phyloP scores from a whole-genome alignment of 2,888 invertebrate species.

The Clivina fossor region DNA sequence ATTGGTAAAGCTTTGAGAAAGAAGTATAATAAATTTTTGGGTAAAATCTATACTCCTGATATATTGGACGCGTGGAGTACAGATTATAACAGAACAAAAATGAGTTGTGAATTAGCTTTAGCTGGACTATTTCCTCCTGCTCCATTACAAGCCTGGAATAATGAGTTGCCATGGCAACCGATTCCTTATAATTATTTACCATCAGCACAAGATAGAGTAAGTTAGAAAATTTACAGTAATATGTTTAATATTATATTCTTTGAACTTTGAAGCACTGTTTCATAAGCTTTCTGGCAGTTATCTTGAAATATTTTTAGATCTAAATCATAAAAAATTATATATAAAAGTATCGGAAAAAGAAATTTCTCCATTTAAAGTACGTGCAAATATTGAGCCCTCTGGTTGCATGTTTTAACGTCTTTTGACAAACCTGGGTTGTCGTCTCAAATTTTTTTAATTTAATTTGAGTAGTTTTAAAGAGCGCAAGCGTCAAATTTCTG shows the following conservation, averaged over 20 bases:
- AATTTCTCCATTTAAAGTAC: too few species aligned
- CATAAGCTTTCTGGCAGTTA: too few species aligned
- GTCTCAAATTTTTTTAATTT: too few species aligned
- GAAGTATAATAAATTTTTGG: constrained; percentile 63
- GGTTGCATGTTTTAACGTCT: too few species aligned
- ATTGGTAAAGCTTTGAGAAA: constrained; percentile 65
- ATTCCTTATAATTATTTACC: constrained; percentile 69
- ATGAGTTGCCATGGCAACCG: constrained; percentile 68
- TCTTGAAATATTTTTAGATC: too few species aligned
- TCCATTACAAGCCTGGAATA: constrained; percentile 59
- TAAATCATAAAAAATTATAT: too few species aligned
- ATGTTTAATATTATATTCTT: not conserved
- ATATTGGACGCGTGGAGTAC: constrained; percentile 67
- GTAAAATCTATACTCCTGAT: constrained; percentile 58
- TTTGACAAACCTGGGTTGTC: too few species aligned
- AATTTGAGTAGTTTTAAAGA: too few species aligned
- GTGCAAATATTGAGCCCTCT: too few species aligned
- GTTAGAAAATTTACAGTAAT: not conserved
- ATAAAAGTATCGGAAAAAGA: too few species aligned
- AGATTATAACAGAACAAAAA: constrained; percentile 69
- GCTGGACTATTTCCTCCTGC: constrained; percentile 69
- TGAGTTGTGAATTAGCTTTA: constrained; percentile 67
- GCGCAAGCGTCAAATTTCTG: too few species aligned
- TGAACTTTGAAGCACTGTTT: too few species aligned
- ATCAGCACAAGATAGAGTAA: constrained; percentile 41